phyloP scores from a whole-genome alignment of 2,888 invertebrate species.

The Polylopha cassiicola region DNA sequence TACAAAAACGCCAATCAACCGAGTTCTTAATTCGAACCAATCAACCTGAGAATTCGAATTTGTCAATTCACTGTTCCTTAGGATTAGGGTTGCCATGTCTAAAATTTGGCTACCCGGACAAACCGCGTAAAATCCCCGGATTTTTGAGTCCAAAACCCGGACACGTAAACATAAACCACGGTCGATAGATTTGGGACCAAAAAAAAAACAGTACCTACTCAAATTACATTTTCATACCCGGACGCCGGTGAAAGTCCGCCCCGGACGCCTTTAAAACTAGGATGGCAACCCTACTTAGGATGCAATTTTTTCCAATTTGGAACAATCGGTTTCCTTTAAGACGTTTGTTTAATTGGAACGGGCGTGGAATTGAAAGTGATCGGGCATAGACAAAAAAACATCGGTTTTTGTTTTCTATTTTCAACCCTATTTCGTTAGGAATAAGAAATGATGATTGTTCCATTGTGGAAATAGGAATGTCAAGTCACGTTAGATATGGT shows the following conservation, averaged over 20 bases:
- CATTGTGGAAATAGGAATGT: slow-evolving; percentile 31
- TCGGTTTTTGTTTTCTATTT: slow-evolving; percentile 5
- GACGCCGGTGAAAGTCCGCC: too few relatives aligned
- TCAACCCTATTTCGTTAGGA: background rate
- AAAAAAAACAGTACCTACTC: too few relatives aligned
- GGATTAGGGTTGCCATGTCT: too few relatives aligned
- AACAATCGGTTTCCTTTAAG: slow-evolving; percentile 54
- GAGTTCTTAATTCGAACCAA: slow-evolving; percentile 63
- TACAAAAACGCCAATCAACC: slow-evolving; percentile 69
- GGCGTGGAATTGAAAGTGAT: slow-evolving; percentile 47
- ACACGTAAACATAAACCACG: too few relatives aligned
- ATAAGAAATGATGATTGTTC: background rate
- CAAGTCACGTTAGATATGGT: slow-evolving; percentile 50
- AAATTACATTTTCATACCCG: too few relatives aligned
- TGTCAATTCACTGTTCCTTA: slow-evolving; percentile 59
- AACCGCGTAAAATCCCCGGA: too few relatives aligned
- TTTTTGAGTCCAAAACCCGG: too few relatives aligned
- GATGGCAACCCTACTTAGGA: too few relatives aligned
- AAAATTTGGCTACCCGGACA: too few relatives aligned
- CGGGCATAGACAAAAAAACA: slow-evolving; percentile 28
- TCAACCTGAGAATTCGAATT: slow-evolving; percentile 54
- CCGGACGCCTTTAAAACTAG: too few relatives aligned
- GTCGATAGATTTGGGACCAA: too few relatives aligned
- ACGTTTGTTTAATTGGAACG: slow-evolving; percentile 58
- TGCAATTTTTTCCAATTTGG: slow-evolving; percentile 39